Conservation (phyloP, 2,797 vertebrate genomes). For the Buphagus erythrorhynchus region DNA sequence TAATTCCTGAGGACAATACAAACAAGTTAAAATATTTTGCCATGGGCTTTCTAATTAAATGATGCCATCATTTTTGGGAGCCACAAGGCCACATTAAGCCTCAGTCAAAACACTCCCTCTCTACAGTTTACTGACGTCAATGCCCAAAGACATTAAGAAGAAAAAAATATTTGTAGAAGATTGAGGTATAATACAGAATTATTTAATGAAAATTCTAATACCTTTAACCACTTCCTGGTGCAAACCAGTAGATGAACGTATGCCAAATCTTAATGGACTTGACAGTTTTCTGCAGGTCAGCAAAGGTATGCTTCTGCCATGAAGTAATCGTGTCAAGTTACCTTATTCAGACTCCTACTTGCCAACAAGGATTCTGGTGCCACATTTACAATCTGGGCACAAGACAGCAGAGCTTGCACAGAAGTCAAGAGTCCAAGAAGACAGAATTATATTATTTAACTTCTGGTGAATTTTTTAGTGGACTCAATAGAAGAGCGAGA, state of each 20-base stretch:
- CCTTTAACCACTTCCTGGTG: background rate
- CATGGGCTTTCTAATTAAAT: background rate
- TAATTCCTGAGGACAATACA: background rate
- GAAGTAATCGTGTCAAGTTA: background rate
- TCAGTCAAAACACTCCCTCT: background rate
- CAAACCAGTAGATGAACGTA: background rate
- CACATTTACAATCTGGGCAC: background rate
- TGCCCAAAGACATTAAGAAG: background rate
- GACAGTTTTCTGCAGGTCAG: background rate
- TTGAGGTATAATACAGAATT: background rate
- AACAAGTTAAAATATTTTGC: background rate
- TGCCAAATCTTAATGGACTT: background rate
- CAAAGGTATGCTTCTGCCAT: background rate
- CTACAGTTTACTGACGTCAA: background rate
- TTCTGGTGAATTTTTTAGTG: background rate
- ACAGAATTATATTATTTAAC: background rate
- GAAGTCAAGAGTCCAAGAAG: background rate
- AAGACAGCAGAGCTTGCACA: background rate
- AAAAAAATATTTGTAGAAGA: background rate
- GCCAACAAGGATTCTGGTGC: background rate
- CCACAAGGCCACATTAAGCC: background rate
- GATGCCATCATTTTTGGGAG: background rate
- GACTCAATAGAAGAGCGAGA: background rate
- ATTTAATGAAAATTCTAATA: background rate
- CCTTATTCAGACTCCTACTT: background rate